phyloP scores from a whole-genome alignment of 1,140 invertebrate species.

The Pseudomyrmex gracilis region DNA sequence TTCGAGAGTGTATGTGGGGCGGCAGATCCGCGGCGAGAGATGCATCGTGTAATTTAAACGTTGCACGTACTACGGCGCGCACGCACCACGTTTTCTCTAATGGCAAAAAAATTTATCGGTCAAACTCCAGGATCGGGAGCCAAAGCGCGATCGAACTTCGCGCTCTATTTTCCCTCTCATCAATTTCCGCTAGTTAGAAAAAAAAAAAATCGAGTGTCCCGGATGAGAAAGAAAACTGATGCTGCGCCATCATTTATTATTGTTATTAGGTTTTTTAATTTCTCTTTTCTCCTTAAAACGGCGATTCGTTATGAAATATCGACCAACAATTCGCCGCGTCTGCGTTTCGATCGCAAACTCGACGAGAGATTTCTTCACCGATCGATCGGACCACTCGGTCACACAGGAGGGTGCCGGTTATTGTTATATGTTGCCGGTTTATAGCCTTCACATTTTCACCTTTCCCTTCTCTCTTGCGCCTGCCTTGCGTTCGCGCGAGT shows the following conservation, averaged over 20 bases:
- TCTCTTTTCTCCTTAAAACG: background rate
- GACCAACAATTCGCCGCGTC: constrained; percentile 18
- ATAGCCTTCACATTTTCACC: constrained; percentile 62
- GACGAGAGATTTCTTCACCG: constrained; percentile 53
- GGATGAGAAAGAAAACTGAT: background rate
- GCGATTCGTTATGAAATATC: constrained; percentile 31
- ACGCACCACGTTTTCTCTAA: constrained; percentile 47
- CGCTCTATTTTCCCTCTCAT: background rate
- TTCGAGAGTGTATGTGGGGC: constrained; percentile 74
- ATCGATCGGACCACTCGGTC: constrained; percentile 67
- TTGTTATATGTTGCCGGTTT: constrained; percentile 61
- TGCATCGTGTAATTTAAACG: constrained; percentile 76
- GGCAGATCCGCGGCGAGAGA: constrained; percentile 64
- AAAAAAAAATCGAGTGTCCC: background rate
- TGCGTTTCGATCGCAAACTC: constrained; percentile 37
- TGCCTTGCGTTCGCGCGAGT: constrained; percentile 47
- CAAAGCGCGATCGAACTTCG: background rate
- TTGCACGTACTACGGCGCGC: constrained; percentile 50
- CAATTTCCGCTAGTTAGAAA: background rate
- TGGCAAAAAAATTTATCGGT: constrained; percentile 56
- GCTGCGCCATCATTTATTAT: background rate
- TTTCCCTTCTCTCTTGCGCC: constrained; percentile 50
- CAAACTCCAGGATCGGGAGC: constrained; percentile 14
- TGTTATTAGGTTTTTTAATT: background rate
- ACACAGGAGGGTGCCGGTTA: constrained; percentile 75